These are phyloP conservation scores for Momotus momota DNA, from an alignment of 2,797 vertebrate species.

Conservation along the genomic window DNA sequence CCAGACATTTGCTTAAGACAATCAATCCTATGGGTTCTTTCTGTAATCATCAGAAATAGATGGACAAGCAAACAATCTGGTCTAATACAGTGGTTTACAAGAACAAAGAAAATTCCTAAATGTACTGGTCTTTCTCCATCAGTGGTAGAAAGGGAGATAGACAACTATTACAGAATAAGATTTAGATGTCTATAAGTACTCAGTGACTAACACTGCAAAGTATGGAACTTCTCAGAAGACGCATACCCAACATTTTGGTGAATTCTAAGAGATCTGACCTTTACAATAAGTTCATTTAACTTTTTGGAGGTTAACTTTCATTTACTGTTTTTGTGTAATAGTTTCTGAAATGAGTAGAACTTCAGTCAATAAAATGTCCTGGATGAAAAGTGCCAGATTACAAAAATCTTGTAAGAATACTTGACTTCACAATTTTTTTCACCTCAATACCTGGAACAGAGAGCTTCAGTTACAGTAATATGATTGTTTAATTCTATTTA, in stretches of 20 bases:
- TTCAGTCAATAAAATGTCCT: neutral
- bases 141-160: neutral
- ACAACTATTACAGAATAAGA: neutral
- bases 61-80: neutral
- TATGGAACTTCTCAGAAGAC: neutral
- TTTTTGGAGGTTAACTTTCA: neutral
- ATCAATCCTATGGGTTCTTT: neutral
- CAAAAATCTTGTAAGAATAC: neutral
- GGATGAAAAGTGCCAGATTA: neutral
- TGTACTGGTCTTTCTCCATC: neutral
- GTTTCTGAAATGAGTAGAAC: neutral
- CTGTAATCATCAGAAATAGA: neutral
- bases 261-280: neutral
- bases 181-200: neutral
- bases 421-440: neutral
- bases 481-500: neutral
- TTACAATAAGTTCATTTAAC: neutral
- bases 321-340: neutral
- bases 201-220: neutral
- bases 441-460: neutral
- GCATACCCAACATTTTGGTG: neutral
- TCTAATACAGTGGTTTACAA: neutral
- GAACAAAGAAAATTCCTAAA: neutral
- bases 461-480: neutral
- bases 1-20: neutral